These are phyloP conservation scores for Neosilurus hyrtlii DNA, from an alignment of 2,797 vertebrate species.

Conservation along the genomic window DNA sequence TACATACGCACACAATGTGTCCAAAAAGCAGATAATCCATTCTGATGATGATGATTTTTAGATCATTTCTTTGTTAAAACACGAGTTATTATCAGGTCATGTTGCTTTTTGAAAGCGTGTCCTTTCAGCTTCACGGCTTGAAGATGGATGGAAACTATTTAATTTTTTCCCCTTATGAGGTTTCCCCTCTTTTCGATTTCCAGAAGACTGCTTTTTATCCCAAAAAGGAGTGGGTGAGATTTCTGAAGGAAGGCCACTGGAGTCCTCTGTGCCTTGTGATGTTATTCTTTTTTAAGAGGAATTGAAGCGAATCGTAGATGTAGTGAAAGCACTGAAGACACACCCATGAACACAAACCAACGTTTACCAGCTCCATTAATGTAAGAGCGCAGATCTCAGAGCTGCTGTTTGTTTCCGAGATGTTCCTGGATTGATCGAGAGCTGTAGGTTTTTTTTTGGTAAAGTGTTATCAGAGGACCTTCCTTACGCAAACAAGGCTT, in stretches of 20 bases:
- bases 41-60: neutral
- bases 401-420: neutral
- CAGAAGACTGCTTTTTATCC: neutral
- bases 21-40: neutral
- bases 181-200: neutral
- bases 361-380: constrained; percentile 9
- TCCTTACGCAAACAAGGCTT: constrained; percentile 43
- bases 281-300: neutral
- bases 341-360: neutral
- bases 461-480: constrained; percentile 35
- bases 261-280: neutral
- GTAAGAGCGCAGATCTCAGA: neutral
- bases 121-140: neutral
- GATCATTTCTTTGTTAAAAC: neutral
- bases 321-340: neutral
- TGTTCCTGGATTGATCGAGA: constrained; percentile 22
- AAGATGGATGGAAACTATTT: neutral
- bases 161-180: neutral
- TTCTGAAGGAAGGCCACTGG: neutral
- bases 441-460: neutral
- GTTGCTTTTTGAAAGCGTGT: neutral
- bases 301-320: neutral
- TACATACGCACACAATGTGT: neutral
- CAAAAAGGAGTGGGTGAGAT: neutral
- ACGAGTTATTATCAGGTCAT: neutral